Base-by-base conservation (phyloP, 2,888 invertebrate species). In the Polyommatus icarus region DNA sequence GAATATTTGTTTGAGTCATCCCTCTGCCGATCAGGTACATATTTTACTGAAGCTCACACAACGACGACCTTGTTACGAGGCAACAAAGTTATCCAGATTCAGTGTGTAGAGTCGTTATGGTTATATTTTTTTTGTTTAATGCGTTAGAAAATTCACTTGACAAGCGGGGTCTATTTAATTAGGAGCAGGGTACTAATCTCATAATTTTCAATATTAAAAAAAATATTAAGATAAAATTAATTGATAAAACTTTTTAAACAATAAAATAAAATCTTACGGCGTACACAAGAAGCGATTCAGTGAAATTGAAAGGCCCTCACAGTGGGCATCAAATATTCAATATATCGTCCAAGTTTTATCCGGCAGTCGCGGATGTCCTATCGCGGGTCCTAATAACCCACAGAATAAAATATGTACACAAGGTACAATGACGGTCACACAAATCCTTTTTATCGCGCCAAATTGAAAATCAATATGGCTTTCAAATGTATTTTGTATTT, bases 381-480 rank as follows among this genome's bases (percentile, higher is more conserved):
- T 61, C 76, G 46, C 40, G 40, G 54, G 3, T 50, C 29, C 24
- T 73, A 73, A 50, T 73, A 50, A 29, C 29, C 54, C 54, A 18
- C 50, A 29, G 59, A 73, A 40, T 59, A 73, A 77, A 73, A 73
- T 77, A 57, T 77, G 40, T 59, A 57, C 40, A 77, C 50, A 59
- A 77, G 73, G 57, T 77, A 73, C 59, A 57, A 36, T 77, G 72
- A 73, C 72, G 59, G 72, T 77, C 77, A 73, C 32, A 54, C 20
- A 77, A 77, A 73, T 20, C 18, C 36, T 77, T 77, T 77, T 77
- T 77, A 77, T 77, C 73, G 77, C n/a, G 59, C 40, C 59, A 73
- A 77, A 77, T 77, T 77, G 77, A 77, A 73, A 73, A 77, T 77
- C 77, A 73, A 77, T 77, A 77, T 73, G 61, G 77, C 24, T 75